A percentile compares a stretch with the other conserved stretches of the same genome.
phyloP scores from a whole-genome alignment of 2,113 vertebrate species.

The Myxocyprinus asiaticus region DNA sequence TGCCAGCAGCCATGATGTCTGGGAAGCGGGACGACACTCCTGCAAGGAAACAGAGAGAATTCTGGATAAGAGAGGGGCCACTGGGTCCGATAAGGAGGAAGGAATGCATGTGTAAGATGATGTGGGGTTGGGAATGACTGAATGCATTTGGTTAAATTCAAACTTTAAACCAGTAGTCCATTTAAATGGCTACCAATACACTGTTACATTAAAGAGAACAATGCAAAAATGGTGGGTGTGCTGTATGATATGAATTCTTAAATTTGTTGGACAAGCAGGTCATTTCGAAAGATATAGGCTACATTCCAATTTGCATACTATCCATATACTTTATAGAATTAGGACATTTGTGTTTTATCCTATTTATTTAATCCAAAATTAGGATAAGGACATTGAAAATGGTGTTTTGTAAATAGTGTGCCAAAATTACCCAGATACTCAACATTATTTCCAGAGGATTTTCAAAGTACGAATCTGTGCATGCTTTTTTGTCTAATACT shows the following conservation, averaged over 20 bases:
- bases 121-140: too few relatives aligned
- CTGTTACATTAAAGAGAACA: too few relatives aligned
- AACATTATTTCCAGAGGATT: background rate
- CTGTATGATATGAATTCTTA: too few relatives aligned
- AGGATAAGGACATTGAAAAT: too few relatives aligned
- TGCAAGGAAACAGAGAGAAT: constrained; percentile 66
- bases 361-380: too few relatives aligned
- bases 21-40: constrained; percentile 87
- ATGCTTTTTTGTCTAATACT: background rate
- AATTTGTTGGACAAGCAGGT: too few relatives aligned
- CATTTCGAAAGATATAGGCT: too few relatives aligned
- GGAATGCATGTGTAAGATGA: background rate
- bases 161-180: background rate
- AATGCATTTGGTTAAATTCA: background rate
- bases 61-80: constrained; percentile 39
- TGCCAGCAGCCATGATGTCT: constrained; percentile 93
- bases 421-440: background rate
- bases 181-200: too few relatives aligned
- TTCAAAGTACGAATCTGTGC: background rate
- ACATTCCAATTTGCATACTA: background rate
- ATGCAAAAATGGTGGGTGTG: too few relatives aligned
- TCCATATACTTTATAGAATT: too few relatives aligned
- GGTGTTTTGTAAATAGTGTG: background rate
- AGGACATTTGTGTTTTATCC: too few relatives aligned
- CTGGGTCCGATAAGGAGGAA: background rate